Percentiles rank a stretch among this genome's conserved stretches.
phyloP scores from a whole-genome alignment of 1,140 invertebrate species.

The Drosophila orosa region DNA sequence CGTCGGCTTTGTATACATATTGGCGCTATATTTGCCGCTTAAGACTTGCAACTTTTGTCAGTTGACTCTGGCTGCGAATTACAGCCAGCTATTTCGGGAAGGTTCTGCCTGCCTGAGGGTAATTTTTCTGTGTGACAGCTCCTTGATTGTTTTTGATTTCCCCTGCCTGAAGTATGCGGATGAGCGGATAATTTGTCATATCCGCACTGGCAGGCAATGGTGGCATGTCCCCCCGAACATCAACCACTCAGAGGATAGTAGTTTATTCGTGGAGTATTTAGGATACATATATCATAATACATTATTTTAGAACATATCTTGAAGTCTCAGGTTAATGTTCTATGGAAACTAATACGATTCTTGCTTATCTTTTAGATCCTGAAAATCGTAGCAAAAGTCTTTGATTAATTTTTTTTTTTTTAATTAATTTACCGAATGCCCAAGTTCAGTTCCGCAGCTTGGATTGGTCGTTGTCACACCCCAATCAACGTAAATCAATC shows the following conservation, averaged over 20 bases:
- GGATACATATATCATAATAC: background rate
- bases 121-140: conserved; percentile 18
- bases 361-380: background rate
- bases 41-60: conserved; percentile 16
- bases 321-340: background rate
- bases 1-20: conserved; percentile 6
- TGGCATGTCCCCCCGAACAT: conserved; percentile 1
- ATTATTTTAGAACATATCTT: background rate
- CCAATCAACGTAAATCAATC: conserved; percentile 21
- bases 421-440: background rate
- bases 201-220: conserved; percentile 9
- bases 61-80: background rate
- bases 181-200: conserved; percentile 14
- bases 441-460: background rate
- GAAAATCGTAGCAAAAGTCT: background rate
- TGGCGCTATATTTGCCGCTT: conserved; percentile 12
- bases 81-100: conserved; percentile 16
- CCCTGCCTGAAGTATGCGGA: background rate
- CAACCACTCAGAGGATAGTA: background rate
- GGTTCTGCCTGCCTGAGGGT: conserved; percentile 1
- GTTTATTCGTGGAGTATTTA: background rate
- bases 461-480: conserved; percentile 6
- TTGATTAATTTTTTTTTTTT: no score
- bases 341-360: background rate
- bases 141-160: conserved; percentile 15